Percentiles rank a stretch among this genome's conserved stretches.
Evolutionary conservation across 2,888 invertebrate species (phyloP).

Genomic region (Cosmia pyralina): DNA sequence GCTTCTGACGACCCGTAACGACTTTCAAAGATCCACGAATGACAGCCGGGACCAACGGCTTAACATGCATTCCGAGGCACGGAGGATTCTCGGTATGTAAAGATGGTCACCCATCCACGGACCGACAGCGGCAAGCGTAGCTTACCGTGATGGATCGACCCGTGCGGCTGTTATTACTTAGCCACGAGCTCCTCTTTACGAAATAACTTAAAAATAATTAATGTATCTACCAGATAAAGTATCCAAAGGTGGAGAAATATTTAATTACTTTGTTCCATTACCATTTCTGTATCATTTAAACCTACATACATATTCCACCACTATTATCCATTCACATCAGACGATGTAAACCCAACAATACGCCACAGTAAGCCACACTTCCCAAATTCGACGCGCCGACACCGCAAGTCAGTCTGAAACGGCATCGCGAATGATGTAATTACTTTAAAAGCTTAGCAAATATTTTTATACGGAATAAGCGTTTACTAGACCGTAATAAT

Average conservation of each 20-base stretch:
- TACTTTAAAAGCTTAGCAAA: conserved; percentile 87
- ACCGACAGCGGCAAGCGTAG: too few relatives aligned
- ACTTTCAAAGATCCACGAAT: too few relatives aligned
- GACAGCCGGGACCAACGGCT: too few relatives aligned
- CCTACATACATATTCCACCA: not conserved
- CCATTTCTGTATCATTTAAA: not conserved
- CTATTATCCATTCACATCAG: conserved; percentile 20
- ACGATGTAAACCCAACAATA: conserved; percentile 14
- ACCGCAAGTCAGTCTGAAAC: conserved; percentile 64
- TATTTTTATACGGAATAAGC: conserved; percentile 84
- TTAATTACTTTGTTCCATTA: not conserved
- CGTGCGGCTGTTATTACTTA: too few relatives aligned
- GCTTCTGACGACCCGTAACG: too few relatives aligned
- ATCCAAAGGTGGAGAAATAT: too few relatives aligned
- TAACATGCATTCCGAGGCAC: too few relatives aligned
- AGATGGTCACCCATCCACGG: too few relatives aligned
- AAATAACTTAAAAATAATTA: too few relatives aligned
- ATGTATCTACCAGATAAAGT: not conserved
- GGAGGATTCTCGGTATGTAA: too few relatives aligned
- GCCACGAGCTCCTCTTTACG: too few relatives aligned
- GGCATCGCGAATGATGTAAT: conserved; percentile 81
- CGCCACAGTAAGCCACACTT: conserved; percentile 17
- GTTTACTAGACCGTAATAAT: conserved; percentile 78
- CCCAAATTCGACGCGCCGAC: conserved; percentile 43
- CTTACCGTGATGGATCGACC: too few relatives aligned